Base-by-base conservation (phyloP, 2,797 vertebrate species). In the Taeniopygia guttata region DNA sequence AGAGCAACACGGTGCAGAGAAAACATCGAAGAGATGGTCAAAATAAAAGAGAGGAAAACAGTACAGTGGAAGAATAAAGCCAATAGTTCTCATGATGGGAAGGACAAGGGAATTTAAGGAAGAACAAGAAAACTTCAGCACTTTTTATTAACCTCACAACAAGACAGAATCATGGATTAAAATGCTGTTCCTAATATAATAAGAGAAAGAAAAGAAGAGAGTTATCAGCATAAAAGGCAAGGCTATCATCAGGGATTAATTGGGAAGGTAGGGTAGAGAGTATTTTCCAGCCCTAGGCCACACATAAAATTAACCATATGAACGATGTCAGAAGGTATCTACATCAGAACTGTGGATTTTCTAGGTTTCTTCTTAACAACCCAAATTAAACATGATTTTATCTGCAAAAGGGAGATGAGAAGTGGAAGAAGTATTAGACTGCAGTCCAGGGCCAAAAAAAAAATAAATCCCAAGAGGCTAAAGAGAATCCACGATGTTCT, bases 401-500 rank as follows among this genome's bases (percentile, higher is more conserved):
- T 62, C 40, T 15, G 84, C 51, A 76, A 49, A 83, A 34, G 8
- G 38, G 26, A 90, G 62, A 59, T 51, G 38, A 56, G 46, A 43
- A 76, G 17, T 32, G 5, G 73, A 89, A 89, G 46, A 77, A 84
- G 32, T 78, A 90, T 48, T 63, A 95, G 62, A 83, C 43, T 7
- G 7, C 75, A 92, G 62, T 58, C 77, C 68, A 59, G 54, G 25
- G 23, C 13, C 12, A 89, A 83, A 51, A 40, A 40, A 91, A 74
- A 45, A 60, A n/a, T 25, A 49, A 43, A 26, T 76, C 90, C 81
- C 89, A 93, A 51, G 66, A 87, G 85, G 87, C 79, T 88, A 54
- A 91, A 87, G 60, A 93, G 73, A 94, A 95, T 91, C 85, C 91
- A 80, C 38, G 3, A n/a, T 81, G 80, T 92, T 95, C 91, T 93